A percentile compares a stretch with the other conserved stretches of the same genome.
These are phyloP conservation scores for Pseudochromis fuscus DNA, from an alignment of 2,797 vertebrate species.

Conservation along the genomic window DNA sequence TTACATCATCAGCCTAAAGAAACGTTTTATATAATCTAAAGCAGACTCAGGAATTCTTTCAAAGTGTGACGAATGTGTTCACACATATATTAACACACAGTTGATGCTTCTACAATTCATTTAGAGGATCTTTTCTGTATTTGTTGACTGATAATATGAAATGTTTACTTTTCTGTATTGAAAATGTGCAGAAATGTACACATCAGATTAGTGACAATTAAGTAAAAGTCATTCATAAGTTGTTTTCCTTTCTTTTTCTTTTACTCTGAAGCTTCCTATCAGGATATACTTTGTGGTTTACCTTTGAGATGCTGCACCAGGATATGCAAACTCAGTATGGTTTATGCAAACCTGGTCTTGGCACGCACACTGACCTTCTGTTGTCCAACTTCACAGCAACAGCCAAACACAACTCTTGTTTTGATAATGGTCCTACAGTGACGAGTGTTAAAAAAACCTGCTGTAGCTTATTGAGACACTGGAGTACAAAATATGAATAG, in stretches of 20 bases:
- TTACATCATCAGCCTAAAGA: constrained; percentile 53
- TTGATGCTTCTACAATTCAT: neutral
- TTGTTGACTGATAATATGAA: neutral
- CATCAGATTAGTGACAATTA: neutral
- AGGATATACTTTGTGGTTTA: constrained; percentile 51
- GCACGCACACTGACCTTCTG: constrained; percentile 45
- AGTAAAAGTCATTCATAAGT: neutral
- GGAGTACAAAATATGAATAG: constrained; percentile 1
- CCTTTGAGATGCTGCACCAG: constrained; percentile 45
- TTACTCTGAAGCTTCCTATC: constrained; percentile 9
- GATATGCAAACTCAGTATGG: constrained; percentile 71
- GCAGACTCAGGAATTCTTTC: constrained; percentile 29
- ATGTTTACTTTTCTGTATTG: neutral
- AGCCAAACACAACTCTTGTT: constrained; percentile 50
- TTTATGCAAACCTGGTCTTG: constrained; percentile 70
- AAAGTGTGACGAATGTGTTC: constrained; percentile 37
- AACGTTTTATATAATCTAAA: constrained; percentile 54
- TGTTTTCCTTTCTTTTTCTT: neutral
- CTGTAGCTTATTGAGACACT: neutral
- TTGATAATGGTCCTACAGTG: constrained; percentile 2
- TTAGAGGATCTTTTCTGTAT: neutral
- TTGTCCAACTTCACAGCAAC: constrained; percentile 49
- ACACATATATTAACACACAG: constrained; percentile 5
- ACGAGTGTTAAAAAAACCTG: constrained; percentile 13
- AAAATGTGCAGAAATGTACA: neutral